These are phyloP conservation scores for Deroplatys truncata DNA, from an alignment of 2,888 invertebrate genomes.

Conservation along the genomic window DNA sequence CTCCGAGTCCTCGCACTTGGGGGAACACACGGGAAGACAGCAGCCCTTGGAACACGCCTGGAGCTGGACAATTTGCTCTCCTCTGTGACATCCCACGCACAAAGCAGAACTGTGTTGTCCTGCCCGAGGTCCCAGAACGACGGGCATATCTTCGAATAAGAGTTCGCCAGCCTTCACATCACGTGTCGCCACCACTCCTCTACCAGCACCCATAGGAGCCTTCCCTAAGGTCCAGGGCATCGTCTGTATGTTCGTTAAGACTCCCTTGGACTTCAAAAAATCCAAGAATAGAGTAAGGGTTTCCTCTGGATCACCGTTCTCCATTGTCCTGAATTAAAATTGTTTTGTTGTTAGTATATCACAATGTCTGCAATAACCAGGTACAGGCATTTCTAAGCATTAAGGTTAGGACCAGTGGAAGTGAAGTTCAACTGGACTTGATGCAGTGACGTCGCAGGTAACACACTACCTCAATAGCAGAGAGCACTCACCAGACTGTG, in stretches of 20 bases:
- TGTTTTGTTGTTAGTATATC: too few relatives aligned
- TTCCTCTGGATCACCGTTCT: not conserved
- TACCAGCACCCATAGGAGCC: conserved; percentile 58
- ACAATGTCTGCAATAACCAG: too few relatives aligned
- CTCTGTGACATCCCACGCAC: conserved; percentile 54
- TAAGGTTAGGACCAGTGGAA: too few relatives aligned
- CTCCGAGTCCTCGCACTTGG: conserved; percentile 55
- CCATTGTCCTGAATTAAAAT: not conserved
- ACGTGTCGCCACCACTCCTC: conserved; percentile 65
- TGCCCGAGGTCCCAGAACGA: conserved; percentile 66
- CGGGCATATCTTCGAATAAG: conserved; percentile 65
- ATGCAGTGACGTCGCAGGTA: too few relatives aligned
- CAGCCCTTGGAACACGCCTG: conserved; percentile 46
- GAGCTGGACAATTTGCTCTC: not conserved
- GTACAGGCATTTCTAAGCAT: too few relatives aligned
- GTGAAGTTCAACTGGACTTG: too few relatives aligned
- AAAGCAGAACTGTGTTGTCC: conserved; percentile 50
- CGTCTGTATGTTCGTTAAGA: not conserved
- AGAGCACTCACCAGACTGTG: too few relatives aligned
- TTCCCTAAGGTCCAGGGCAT: conserved; percentile 55
- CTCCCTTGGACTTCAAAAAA: not conserved
- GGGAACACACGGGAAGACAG: conserved; percentile 65
- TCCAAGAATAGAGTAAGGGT: not conserved
- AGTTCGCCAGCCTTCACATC: conserved; percentile 64
- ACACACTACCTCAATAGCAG: too few relatives aligned